These are phyloP conservation scores for Lasioglossum morio DNA, from an alignment of 2,888 invertebrate species.

Conservation along the genomic window DNA sequence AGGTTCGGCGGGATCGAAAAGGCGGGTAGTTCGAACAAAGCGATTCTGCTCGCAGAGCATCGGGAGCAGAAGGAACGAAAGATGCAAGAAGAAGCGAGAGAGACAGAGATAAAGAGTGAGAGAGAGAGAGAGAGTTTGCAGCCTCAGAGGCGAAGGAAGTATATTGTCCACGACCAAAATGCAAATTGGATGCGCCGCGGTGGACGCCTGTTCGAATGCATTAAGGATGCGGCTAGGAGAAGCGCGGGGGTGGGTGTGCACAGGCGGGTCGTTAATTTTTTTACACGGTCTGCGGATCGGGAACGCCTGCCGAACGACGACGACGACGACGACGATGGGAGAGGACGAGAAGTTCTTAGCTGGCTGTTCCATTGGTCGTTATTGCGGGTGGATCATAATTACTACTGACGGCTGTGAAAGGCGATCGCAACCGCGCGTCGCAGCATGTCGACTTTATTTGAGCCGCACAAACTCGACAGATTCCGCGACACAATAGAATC, in stretches of 20 bases:
- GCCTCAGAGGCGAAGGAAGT: slow-evolving; percentile 17
- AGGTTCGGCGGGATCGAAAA: slow-evolving; percentile 14
- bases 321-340: slow-evolving; percentile 11
- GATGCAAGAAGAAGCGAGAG: neutral
- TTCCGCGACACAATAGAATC: slow-evolving; percentile 19
- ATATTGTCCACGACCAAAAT: slow-evolving; percentile 63
- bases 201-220: slow-evolving; percentile 49
- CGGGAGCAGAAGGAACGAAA: neutral
- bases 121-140: neutral
- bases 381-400: slow-evolving; percentile 59
- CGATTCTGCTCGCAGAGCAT: neutral
- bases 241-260: slow-evolving; percentile 13
- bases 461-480: slow-evolving; percentile 17
- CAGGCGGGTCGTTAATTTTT: slow-evolving; percentile 64
- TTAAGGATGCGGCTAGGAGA: slow-evolving; percentile 32
- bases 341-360: slow-evolving; percentile 35
- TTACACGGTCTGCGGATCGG: slow-evolving; percentile 47
- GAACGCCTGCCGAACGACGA: slow-evolving; percentile 35
- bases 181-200: slow-evolving; percentile 59
- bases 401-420: slow-evolving; percentile 44
- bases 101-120: neutral
- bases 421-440: neutral
- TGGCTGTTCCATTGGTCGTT: slow-evolving; percentile 53
- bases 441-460: slow-evolving; percentile 31
- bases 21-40: slow-evolving; percentile 1